Conservation (phyloP, 2,888 invertebrate species). For the Sinodicranocentrus sp. region DNA sequence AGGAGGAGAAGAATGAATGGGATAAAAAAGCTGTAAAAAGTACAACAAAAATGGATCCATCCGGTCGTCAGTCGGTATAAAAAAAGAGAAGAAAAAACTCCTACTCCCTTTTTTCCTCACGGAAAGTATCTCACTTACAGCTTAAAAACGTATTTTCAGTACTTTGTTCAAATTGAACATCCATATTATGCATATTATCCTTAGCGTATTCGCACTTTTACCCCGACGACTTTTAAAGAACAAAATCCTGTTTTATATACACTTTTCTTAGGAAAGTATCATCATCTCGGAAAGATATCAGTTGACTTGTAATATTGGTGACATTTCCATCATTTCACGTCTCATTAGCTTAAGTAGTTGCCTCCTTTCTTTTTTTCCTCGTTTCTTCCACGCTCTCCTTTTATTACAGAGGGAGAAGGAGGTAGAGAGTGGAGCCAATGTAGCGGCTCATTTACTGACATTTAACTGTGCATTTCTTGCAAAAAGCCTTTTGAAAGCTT, state of each 20-base stretch:
- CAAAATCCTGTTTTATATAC: slow-evolving; percentile 9
- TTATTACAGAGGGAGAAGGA: slow-evolving; percentile 26
- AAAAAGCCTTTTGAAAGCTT: slow-evolving; percentile 21
- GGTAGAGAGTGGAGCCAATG: slow-evolving; percentile 45
- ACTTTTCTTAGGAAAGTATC: not conserved
- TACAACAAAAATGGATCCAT: slow-evolving; percentile 28
- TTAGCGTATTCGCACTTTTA: slow-evolving; percentile 11
- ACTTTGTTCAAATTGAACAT: slow-evolving; percentile 12
- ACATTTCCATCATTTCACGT: slow-evolving; percentile 74
- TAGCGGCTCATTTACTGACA: slow-evolving; percentile 64
- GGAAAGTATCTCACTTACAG: not conserved
- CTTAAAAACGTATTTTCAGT: slow-evolving; percentile 17
- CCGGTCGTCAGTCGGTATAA: slow-evolving; percentile 1
- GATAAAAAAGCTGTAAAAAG: slow-evolving; percentile 24
- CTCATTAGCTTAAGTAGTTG: slow-evolving; percentile 70
- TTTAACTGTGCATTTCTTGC: slow-evolving; percentile 52
- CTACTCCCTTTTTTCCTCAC: not conserved
- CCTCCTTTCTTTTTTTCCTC: slow-evolving; percentile 32
- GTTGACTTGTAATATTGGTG: slow-evolving; percentile 59
- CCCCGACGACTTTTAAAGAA: not conserved
- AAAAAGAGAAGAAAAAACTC: not conserved
- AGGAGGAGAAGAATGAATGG: slow-evolving; percentile 6
- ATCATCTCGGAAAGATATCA: not conserved
- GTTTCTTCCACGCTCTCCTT: slow-evolving; percentile 20
- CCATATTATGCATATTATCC: slow-evolving; percentile 16